Percentiles rank a stretch among this genome's conserved stretches.
These are phyloP conservation scores for Oscheius sp. DNA, from an alignment of 1,140 invertebrate species.

Conservation along the genomic window DNA sequence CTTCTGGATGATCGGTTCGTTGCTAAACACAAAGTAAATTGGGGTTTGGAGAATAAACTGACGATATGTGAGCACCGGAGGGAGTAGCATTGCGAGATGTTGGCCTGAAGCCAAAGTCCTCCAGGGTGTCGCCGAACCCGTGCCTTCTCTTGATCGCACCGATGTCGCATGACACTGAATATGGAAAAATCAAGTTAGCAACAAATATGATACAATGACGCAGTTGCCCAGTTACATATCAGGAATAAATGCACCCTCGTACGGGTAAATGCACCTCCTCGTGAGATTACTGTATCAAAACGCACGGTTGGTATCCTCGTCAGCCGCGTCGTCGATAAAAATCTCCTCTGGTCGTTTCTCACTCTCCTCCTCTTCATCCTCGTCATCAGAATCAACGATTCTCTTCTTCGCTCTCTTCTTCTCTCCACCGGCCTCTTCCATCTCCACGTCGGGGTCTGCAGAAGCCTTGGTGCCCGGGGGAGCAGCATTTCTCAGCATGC, in stretches of 20 bases:
- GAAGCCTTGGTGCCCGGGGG: no score
- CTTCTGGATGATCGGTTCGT: background rate
- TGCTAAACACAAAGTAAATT: background rate
- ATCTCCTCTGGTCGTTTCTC: background rate
- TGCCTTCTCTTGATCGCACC: conserved; percentile 1
- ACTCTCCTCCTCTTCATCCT: background rate
- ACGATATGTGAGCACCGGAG: no score
- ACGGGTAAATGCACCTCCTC: no score
- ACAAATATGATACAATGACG: background rate
- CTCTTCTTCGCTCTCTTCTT: background rate
- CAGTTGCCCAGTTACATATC: background rate
- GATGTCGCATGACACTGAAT: background rate
- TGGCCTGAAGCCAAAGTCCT: conserved; percentile 6
- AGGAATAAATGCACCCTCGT: background rate
- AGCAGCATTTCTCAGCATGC: background rate
- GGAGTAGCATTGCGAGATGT: no score
- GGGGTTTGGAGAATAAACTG: no score
- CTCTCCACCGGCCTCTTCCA: background rate
- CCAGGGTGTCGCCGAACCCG: background rate
- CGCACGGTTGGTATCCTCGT: conserved; percentile 7
- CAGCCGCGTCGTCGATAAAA: background rate
- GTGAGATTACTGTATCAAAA: background rate
- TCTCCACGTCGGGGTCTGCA: no score
- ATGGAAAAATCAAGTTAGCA: background rate
- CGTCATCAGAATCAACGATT: background rate